These are phyloP conservation scores for Phyllotreta striolata DNA, from an alignment of 2,888 invertebrate genomes.

Conservation along the genomic window DNA sequence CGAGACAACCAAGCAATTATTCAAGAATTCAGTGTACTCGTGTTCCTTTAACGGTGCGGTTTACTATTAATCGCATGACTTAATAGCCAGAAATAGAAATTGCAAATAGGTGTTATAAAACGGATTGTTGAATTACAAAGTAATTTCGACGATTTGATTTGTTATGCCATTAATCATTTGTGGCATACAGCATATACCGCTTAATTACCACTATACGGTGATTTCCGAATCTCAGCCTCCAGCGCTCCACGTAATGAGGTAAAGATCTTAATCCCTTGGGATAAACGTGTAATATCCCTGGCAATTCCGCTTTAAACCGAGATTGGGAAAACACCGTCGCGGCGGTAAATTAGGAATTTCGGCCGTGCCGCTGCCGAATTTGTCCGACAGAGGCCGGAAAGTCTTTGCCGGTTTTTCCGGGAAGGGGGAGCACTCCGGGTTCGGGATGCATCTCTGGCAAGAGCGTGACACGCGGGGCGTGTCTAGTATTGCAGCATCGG, in stretches of 20 bases:
- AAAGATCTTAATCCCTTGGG: conserved; percentile 17
- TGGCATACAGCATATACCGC: not conserved
- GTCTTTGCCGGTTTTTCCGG: conserved; percentile 48
- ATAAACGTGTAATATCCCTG: not conserved
- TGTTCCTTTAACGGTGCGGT: too few species aligned
- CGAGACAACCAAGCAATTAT: too few species aligned
- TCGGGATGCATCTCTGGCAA: conserved; percentile 52
- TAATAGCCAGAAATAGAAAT: too few species aligned
- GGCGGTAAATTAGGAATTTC: not conserved
- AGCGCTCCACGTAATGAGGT: too few species aligned
- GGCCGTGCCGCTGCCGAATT: conserved; percentile 32
- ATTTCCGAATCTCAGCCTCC: conserved; percentile 10
- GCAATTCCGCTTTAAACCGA: conserved; percentile 1
- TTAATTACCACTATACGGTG: conserved; percentile 12
- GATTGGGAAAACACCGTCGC: not conserved
- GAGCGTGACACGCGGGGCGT: conserved; percentile 48
- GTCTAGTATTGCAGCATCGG: conserved; percentile 54
- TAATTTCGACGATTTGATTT: too few species aligned
- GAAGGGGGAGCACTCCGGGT: conserved; percentile 46
- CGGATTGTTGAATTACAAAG: too few species aligned
- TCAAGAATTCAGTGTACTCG: too few species aligned
- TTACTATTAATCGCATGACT: too few species aligned
- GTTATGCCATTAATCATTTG: too few species aligned
- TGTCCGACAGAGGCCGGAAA: conserved; percentile 40
- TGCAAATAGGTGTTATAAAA: too few species aligned